These are phyloP conservation scores for Babylonia areolata DNA, from an alignment of 1,140 invertebrate species.

Conservation along the genomic window DNA sequence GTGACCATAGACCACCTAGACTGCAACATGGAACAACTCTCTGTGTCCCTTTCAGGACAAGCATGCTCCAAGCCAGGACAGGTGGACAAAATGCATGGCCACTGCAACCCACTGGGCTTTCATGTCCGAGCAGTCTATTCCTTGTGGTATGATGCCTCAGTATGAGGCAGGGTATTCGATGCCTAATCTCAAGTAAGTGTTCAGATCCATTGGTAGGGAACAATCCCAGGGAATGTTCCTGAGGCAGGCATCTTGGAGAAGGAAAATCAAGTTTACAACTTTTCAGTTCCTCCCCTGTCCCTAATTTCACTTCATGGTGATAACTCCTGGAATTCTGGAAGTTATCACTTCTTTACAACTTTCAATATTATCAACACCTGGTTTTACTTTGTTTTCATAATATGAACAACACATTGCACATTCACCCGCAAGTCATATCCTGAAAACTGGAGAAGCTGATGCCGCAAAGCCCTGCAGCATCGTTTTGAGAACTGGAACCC, in stretches of 20 bases:
- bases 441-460: not conserved
- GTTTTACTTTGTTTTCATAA: not conserved
- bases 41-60: not conserved
- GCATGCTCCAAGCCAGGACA: not conserved
- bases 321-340: too few relatives aligned
- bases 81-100: not conserved
- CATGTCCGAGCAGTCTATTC: not conserved
- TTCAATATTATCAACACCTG: not conserved
- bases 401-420: not conserved
- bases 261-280: not conserved
- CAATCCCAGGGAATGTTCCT: not conserved
- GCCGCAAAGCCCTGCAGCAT: not conserved
- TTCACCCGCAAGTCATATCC: not conserved
- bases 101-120: not conserved
- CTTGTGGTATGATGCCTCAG: not conserved
- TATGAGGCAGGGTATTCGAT: not conserved
- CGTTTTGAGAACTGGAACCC: not conserved
- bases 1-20: not conserved
- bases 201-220: not conserved
- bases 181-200: not conserved
- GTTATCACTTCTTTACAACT: too few relatives aligned
- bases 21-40: not conserved
- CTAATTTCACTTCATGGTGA: not conserved
- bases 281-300: not conserved
- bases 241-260: not conserved